These are phyloP conservation scores for Proteles cristata DNA, from an alignment of 2,113 vertebrate genomes.

Conservation along the genomic window DNA sequence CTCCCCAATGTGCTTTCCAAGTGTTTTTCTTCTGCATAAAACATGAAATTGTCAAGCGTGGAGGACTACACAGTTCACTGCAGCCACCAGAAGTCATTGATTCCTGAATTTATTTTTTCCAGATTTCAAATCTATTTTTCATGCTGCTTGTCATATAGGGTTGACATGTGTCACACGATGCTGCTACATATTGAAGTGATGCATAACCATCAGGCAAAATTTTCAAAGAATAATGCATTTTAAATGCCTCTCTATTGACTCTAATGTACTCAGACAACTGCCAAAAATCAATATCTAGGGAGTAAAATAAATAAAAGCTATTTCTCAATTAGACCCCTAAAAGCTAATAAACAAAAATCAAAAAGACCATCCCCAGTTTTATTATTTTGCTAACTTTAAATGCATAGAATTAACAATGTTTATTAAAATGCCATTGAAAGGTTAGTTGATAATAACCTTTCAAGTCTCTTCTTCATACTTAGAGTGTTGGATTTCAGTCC, in stretches of 20 bases:
- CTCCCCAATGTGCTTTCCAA: conserved; percentile 57
- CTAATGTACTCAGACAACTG: conserved; percentile 45
- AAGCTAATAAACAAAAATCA: conserved; percentile 26
- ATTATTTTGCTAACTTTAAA: conserved; percentile 58
- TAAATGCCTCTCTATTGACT: conserved; percentile 59
- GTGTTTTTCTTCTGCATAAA: conserved; percentile 83
- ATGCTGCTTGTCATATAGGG: conserved; percentile 73
- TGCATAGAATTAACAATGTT: conserved; percentile 10
- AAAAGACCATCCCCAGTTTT: neutral
- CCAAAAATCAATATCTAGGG: conserved; percentile 38
- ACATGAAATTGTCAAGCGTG: conserved; percentile 71
- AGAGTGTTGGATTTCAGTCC: neutral
- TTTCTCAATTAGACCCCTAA: conserved; percentile 45
- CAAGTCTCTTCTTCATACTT: neutral
- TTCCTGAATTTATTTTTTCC: conserved; percentile 81
- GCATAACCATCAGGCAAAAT: conserved; percentile 60
- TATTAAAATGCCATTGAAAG: conserved; percentile 6
- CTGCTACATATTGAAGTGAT: conserved; percentile 51
- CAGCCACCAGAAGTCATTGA: conserved; percentile 79
- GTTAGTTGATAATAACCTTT: neutral
- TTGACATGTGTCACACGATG: conserved; percentile 83
- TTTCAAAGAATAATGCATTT: conserved; percentile 67
- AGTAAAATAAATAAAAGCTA: conserved; percentile 65
- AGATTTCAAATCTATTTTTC: conserved; percentile 76
- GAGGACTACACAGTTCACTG: conserved; percentile 76